A percentile compares a stretch with the other conserved stretches of the same genome.
Evolutionary conservation across 2,113 vertebrate genomes (phyloP).

Genomic region (Myotis yumanensis): DNA sequence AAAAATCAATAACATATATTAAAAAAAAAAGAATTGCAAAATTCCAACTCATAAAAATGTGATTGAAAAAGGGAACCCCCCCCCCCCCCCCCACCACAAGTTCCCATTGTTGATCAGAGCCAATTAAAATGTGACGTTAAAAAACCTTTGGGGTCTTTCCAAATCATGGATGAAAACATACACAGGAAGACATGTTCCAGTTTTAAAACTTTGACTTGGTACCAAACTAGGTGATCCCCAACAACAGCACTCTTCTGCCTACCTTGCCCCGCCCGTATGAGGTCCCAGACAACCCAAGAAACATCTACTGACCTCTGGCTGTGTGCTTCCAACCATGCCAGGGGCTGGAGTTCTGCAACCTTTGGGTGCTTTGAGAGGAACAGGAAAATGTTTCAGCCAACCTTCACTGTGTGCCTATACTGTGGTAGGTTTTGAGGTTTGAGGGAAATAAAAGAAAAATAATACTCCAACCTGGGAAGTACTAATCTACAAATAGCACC

Average conservation of each 20-base stretch:
- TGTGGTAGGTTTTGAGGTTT: background rate
- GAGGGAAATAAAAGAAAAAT: background rate
- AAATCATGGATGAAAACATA: conserved; percentile 12
- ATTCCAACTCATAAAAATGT: conserved; percentile 15
- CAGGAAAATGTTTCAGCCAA: background rate
- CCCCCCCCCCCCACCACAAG: background rate
- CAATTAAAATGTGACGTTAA: conserved; percentile 2
- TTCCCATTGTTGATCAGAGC: conserved; percentile 18
- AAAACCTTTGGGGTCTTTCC: conserved; percentile 23
- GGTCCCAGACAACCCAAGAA: background rate
- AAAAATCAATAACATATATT: too few relatives aligned
- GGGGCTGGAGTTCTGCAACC: background rate
- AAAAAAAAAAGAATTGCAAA: background rate
- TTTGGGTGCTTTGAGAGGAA: background rate
- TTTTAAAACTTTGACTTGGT: background rate
- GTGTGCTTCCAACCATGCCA: background rate
- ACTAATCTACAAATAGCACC: background rate
- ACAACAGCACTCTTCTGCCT: background rate
- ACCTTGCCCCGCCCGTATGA: background rate
- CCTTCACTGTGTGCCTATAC: background rate
- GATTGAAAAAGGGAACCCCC: conserved; percentile 41
- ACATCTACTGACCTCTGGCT: background rate
- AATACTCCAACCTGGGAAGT: background rate
- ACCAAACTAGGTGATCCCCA: background rate
- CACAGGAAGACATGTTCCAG: background rate